Conservation (phyloP, 2,113 vertebrate species). For the Falcunculus frontatus region DNA sequence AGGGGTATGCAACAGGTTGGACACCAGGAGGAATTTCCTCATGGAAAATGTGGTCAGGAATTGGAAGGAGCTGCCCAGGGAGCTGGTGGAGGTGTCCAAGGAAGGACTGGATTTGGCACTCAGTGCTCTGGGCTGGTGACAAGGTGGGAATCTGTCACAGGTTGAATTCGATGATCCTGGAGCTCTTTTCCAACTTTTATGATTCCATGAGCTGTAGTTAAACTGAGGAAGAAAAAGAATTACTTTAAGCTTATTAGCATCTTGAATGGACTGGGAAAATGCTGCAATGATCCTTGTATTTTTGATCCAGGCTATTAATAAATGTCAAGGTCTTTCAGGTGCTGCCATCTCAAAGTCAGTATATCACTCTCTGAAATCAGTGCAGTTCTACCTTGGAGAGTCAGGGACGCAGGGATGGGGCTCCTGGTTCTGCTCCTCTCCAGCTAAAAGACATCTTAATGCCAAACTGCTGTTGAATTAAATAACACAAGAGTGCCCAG, state of each 20-base stretch:
- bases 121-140: not conserved
- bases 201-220: not conserved
- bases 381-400: not conserved
- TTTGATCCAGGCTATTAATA: not conserved
- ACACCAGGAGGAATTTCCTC: not conserved
- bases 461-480: not conserved
- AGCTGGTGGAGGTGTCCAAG: not conserved
- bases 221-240: not conserved
- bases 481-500: not conserved
- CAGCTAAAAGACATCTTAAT: not conserved
- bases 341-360: not conserved
- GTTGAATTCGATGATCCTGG: not conserved
- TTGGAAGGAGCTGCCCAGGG: not conserved
- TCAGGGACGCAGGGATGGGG: not conserved
- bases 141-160: not conserved
- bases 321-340: not conserved
- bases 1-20: not conserved
- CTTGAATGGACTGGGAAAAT: not conserved
- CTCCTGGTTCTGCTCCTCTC: not conserved
- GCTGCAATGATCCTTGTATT: not conserved
- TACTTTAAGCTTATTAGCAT: not conserved
- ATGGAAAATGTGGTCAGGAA: not conserved
- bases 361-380: not conserved
- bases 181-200: not conserved
- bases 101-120: rapidly evolving